A percentile compares a stretch with the other conserved stretches of the same genome.
Evolutionary conservation across 37 sponge, comb jelly and placozoan genomes (phyloP).

Genomic region (Ianthella basta): DNA sequence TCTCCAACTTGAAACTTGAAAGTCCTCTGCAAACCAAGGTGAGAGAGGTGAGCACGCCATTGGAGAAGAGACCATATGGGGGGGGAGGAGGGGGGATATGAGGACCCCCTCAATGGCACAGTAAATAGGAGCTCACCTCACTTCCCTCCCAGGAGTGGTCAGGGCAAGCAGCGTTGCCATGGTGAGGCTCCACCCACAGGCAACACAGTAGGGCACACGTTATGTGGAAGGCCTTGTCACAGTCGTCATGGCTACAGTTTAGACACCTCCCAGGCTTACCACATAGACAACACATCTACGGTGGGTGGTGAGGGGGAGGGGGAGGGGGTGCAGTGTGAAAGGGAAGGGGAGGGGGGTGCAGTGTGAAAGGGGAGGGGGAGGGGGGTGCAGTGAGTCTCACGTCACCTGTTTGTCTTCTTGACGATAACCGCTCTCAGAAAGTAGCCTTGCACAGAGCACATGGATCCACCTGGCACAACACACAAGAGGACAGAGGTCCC

Average conservation of each 20-base stretch:
- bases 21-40: too few species aligned
- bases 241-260: constrained; percentile 64
- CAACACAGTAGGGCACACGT: constrained; percentile 82
- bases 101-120: too few species aligned
- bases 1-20: constrained; percentile 21
- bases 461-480: neutral
- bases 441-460: neutral
- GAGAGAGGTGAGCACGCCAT: too few species aligned
- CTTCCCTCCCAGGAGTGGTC: neutral
- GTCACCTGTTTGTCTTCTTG: neutral
- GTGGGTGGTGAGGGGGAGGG: neutral
- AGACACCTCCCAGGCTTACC: constrained; percentile 54
- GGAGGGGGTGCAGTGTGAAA: neutral
- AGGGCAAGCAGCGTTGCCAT: neutral
- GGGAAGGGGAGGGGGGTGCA: neutral
- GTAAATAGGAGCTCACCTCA: neutral
- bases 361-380: neutral
- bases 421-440: neutral
- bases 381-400: neutral
- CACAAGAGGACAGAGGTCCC: too few species aligned
- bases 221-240: constrained; percentile 82
- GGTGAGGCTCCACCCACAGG: neutral
- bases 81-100: too few species aligned
- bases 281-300: constrained; percentile 56
- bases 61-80: too few species aligned